Conservation (phyloP, 23 tunicate species). For the Styela plicata region DNA sequence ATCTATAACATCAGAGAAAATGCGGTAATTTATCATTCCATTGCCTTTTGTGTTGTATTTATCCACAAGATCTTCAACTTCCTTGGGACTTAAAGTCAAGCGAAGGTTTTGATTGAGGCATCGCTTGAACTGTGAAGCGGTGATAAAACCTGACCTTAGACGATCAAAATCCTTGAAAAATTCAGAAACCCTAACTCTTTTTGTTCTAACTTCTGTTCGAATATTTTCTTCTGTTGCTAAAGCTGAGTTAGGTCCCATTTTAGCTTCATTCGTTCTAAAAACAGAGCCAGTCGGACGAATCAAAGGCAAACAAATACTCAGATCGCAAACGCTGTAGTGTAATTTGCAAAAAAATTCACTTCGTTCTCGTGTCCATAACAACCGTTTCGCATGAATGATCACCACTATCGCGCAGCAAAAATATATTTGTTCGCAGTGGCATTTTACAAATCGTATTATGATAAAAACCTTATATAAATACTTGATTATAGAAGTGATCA, state of each 20-base stretch:
- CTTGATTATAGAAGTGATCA: too few relatives aligned
- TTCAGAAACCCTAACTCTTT: constrained; percentile 80
- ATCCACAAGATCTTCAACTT: constrained; percentile 40
- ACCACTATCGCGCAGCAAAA: too few relatives aligned
- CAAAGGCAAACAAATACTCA: too few relatives aligned
- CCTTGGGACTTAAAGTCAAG: constrained; percentile 32
- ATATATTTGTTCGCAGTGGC: too few relatives aligned
- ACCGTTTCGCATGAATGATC: too few relatives aligned
- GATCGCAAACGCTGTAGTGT: too few relatives aligned
- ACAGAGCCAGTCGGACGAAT: too few relatives aligned
- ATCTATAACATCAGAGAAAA: constrained; percentile 72
- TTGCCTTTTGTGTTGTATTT: constrained; percentile 55
- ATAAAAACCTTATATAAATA: too few relatives aligned
- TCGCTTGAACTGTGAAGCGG: constrained; percentile 77
- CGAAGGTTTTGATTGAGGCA: constrained; percentile 77
- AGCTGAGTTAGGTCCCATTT: constrained; percentile 37
- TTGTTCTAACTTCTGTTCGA: constrained; percentile 59
- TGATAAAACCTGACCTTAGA: constrained; percentile 81
- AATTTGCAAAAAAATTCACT: too few relatives aligned
- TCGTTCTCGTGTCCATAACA: too few relatives aligned
- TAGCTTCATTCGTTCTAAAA: too few relatives aligned
- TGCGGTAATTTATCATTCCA: constrained; percentile 75
- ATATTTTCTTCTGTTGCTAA: constrained; percentile 67
- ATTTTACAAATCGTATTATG: too few relatives aligned
- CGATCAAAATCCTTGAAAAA: constrained; percentile 96